Evolutionary conservation across 2,888 invertebrate genomes (phyloP).

Genomic region (Drosophila prostipennis): DNA sequence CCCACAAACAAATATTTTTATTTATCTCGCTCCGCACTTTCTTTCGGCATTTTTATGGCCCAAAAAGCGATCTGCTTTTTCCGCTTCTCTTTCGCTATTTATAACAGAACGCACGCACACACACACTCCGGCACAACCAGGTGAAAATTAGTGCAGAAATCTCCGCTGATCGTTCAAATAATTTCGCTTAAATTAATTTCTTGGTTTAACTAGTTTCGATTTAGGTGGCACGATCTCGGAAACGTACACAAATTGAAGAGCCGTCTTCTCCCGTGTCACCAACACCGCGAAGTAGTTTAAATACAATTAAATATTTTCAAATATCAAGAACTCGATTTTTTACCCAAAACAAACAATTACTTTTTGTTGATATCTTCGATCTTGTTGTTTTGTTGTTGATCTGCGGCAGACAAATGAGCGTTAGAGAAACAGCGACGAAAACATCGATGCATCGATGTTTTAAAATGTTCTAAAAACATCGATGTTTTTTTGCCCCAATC

Average conservation of each 20-base stretch:
- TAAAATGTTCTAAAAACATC: too few species aligned
- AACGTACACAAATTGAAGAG: background rate
- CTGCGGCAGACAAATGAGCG: too few species aligned
- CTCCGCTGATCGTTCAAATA: constrained; percentile 53
- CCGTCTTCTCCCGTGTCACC: background rate
- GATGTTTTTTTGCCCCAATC: too few species aligned
- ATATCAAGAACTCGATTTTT: background rate
- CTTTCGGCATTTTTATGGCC: constrained; percentile 63
- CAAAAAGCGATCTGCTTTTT: constrained; percentile 64
- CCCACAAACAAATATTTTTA: constrained; percentile 64
- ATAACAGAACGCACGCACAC: constrained; percentile 67
- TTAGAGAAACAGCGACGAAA: too few species aligned
- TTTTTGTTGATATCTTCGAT: background rate
- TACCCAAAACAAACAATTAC: constrained; percentile 7
- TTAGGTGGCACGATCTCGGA: background rate
- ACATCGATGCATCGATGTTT: too few species aligned
- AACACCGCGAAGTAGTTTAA: background rate
- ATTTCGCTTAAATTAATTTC: constrained; percentile 19
- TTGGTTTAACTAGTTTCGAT: constrained; percentile 18
- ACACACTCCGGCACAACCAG: constrained; percentile 51
- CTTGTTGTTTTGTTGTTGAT: too few species aligned
- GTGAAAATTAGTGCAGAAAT: constrained; percentile 72
- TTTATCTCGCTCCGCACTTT: constrained; percentile 68
- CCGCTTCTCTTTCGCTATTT: constrained; percentile 60
- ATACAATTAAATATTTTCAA: too few species aligned